Evolutionary conservation across 2,113 vertebrate genomes (phyloP).

Genomic region (Gobiocypris rarus): DNA sequence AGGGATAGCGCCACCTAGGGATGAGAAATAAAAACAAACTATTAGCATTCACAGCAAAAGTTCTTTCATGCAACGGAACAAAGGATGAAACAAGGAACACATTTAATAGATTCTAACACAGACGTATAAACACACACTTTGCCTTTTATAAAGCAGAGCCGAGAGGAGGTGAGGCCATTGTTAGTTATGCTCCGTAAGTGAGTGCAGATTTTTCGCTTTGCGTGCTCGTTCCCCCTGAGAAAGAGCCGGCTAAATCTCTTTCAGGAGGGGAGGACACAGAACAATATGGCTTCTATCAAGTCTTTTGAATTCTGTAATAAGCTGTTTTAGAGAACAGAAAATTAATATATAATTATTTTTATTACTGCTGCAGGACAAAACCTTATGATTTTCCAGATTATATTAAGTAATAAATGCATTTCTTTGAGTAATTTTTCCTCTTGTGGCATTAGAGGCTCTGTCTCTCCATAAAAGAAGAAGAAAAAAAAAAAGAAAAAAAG

Average conservation of each 20-base stretch:
- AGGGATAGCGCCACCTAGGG: slow-evolving; percentile 69
- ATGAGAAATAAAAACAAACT: slow-evolving; percentile 50
- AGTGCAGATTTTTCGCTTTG: slow-evolving; percentile 51
- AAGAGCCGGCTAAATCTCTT: slow-evolving; percentile 67
- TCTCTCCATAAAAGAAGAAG: slow-evolving; percentile 13
- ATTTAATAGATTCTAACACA: slow-evolving; percentile 54
- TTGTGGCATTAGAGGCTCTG: slow-evolving; percentile 69
- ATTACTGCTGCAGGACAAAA: slow-evolving; percentile 70
- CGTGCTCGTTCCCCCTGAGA: slow-evolving; percentile 55
- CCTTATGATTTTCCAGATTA: slow-evolving; percentile 74
- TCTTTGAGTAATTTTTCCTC: slow-evolving; percentile 74
- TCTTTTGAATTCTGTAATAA: slow-evolving; percentile 71
- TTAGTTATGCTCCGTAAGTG: slow-evolving; percentile 55
- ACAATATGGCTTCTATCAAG: slow-evolving; percentile 75
- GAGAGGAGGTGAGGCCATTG: slow-evolving; percentile 48
- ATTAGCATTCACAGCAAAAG: slow-evolving; percentile 14
- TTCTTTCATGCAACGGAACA: slow-evolving; percentile 16
- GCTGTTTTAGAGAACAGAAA: slow-evolving; percentile 73
- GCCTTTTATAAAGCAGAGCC: slow-evolving; percentile 23
- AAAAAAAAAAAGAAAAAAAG: slow-evolving; percentile 57
- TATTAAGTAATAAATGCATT: slow-evolving; percentile 76
- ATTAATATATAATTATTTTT: slow-evolving; percentile 79
- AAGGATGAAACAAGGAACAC: slow-evolving; percentile 50
- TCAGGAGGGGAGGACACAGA: slow-evolving; percentile 65
- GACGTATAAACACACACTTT: slow-evolving; percentile 37